Evolutionary conservation across 2,797 vertebrate species (phyloP), one percentile per base, ranked within the genome.

Genomic region (Eulemur albifrons): DNA sequence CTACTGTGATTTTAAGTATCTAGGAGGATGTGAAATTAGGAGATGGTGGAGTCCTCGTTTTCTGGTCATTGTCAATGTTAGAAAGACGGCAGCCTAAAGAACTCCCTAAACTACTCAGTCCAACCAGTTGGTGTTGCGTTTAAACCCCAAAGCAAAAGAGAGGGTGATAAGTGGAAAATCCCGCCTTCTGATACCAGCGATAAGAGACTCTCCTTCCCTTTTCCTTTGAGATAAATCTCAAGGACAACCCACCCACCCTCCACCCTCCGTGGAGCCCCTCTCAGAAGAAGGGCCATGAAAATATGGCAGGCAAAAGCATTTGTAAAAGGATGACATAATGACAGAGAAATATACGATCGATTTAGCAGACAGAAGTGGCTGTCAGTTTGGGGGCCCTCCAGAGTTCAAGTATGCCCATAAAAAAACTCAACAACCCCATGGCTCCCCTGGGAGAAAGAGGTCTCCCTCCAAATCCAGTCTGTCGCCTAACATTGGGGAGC

Each of bases 371-470:
- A 61, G 94, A 95, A 88, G 95, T 84, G 94, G 85, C 90, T 93
- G 70, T 96, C 81, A 54, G 90, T 92, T 9, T 88, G 69, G 90
- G 75, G 95, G 94, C 93, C 59, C 92, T 89, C 76, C 95, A 94
- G 94, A 95, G 96, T 95, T 97, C 96, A 97, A 40, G 95, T 90
- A 75, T 23, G 82, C 48, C 92, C 85, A 14, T 88, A 93, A 96
- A 97, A 94, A 88, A 84, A 25, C 85, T 82, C 81, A 63, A 65
- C 95, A 50, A 73, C 43, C 65, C 43, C 7, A 85, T 10, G 61
- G 50, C 90, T 95, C 96, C 82, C 96, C 80, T 0, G 89, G 94
- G 93, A 90, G 85, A 82, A 80, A 95, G 88, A 63, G 63, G 75
- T 89, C 97, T 93, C 95, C 88, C 87, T 83, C 73, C 96, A 92